A percentile compares a stretch with the other conserved stretches of the same genome.
phyloP scores from a whole-genome alignment of 2,888 invertebrate species.

The Chrysolina haemoptera region DNA sequence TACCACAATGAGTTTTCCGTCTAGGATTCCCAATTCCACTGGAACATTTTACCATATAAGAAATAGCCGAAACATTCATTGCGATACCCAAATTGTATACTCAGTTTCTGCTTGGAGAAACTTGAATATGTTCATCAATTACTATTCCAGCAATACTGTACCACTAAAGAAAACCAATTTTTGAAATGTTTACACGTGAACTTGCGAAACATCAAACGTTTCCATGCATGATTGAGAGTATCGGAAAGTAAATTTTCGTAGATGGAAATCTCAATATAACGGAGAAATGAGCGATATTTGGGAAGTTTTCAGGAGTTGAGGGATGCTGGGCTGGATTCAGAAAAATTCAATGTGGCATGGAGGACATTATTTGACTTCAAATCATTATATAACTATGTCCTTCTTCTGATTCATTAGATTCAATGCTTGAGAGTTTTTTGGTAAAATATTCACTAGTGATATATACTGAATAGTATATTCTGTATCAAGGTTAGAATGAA shows the following conservation, averaged over 20 bases:
- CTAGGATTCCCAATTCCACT: background rate
- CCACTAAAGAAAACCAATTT: conserved; percentile 5
- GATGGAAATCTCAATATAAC: conserved; percentile 1
- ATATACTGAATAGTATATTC: no score
- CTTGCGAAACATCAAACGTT: conserved; percentile 1
- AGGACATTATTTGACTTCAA: no score
- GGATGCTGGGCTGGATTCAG: background rate
- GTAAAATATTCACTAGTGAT: no score
- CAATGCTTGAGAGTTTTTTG: no score
- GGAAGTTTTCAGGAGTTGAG: background rate
- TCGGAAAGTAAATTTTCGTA: background rate
- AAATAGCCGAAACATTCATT: background rate
- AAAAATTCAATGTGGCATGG: no score
- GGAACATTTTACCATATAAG: background rate
- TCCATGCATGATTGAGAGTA: conserved; percentile 1
- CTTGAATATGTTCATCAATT: conserved; percentile 11
- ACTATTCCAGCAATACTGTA: background rate
- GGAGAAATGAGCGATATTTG: background rate
- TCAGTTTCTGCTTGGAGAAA: conserved; percentile 3
- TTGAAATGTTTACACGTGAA: conserved; percentile 1
- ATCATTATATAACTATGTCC: no score
- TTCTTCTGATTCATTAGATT: no score
- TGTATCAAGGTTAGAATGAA: no score
- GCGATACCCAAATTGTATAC: background rate
- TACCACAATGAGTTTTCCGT: no score